Conservation (phyloP, 1,140 invertebrate genomes). For the Caenorhabditis tropicalis region DNA sequence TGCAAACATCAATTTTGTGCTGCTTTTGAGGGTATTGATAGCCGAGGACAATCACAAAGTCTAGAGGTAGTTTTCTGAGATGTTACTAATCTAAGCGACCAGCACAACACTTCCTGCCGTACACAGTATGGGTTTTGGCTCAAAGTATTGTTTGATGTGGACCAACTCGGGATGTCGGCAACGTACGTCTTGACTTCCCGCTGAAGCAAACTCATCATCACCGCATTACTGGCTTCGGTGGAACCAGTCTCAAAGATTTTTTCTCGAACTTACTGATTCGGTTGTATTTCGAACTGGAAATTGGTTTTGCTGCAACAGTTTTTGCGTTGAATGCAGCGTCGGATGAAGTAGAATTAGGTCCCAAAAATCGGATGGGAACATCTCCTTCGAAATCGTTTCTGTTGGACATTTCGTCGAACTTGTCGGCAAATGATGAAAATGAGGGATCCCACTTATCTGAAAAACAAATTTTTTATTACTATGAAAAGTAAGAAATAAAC, state of each 20-base stretch:
- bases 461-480: not conserved
- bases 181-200: conserved; percentile 22
- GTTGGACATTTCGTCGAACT: not conserved
- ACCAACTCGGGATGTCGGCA: conserved; percentile 28
- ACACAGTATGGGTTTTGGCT: conserved; percentile 27
- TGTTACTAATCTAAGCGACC: not conserved
- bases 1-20: too few species aligned
- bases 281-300: not conserved
- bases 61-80: not conserved
- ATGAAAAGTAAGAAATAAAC: not conserved
- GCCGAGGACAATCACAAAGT: not conserved
- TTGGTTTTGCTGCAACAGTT: not conserved
- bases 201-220: conserved; percentile 10
- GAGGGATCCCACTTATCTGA: not conserved
- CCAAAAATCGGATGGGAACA: conserved; percentile 2
- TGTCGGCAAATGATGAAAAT: not conserved
- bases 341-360: not conserved
- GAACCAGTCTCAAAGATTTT: not conserved
- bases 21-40: too few species aligned
- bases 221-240: not conserved
- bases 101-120: conserved; percentile 29
- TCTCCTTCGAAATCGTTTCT: not conserved
- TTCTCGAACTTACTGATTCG: conserved; percentile 3
- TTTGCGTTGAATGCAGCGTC: not conserved
- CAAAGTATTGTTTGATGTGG: conserved; percentile 25